Percentiles rank a stretch among this genome's conserved stretches.
Conservation (phyloP, 1,140 invertebrate genomes). For the Sesamia nonagrioides region DNA sequence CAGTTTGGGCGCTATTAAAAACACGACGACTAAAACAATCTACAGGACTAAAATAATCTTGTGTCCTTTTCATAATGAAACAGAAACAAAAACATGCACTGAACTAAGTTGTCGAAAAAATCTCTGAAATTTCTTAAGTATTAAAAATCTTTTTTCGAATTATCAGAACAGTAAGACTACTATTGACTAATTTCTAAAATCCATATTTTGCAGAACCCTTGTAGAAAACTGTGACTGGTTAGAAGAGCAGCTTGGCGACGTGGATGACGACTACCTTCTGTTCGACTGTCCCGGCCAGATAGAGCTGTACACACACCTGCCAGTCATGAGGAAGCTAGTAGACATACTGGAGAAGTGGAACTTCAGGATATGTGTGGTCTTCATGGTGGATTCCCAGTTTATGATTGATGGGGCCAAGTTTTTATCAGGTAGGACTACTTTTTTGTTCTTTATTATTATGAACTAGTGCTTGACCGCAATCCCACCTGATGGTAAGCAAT, state of each 20-base stretch:
- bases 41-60: no score
- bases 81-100: no score
- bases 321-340: constrained; percentile 95
- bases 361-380: constrained; percentile 97
- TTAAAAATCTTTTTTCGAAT: no score
- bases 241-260: constrained; percentile 93
- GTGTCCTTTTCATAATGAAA: no score
- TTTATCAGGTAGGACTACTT: constrained; percentile 93
- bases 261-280: constrained; percentile 97
- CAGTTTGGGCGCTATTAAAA: no score
- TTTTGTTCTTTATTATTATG: no score
- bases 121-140: no score
- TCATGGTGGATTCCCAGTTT: constrained; percentile 98
- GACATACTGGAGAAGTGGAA: constrained; percentile 95
- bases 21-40: no score
- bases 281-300: constrained; percentile 99
- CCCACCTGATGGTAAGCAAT: no score
- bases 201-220: constrained; percentile 90
- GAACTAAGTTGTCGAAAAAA: no score
- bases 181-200: not conserved
- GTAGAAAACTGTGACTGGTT: constrained; percentile 97
- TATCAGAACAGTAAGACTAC: no score
- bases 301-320: constrained; percentile 98
- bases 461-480: no score
- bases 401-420: constrained; percentile 98